These are phyloP conservation scores for Crossaster papposus DNA, from an alignment of 53 echinoderm and acorn worm genomes.

Conservation along the genomic window DNA sequence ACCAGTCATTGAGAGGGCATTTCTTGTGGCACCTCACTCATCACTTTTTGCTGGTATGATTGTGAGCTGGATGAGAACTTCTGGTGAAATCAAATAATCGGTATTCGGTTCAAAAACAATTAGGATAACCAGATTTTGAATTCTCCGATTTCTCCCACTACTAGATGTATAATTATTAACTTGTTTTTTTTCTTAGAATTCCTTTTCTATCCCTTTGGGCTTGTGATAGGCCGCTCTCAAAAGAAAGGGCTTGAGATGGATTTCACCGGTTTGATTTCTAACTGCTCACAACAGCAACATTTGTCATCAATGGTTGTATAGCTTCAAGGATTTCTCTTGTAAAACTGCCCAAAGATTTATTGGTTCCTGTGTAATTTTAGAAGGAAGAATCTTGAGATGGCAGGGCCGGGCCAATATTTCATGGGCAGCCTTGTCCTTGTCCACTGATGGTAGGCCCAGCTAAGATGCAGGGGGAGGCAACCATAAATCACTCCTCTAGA, in stretches of 20 bases:
- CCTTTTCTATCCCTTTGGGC: too few relatives aligned
- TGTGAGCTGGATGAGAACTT: too few relatives aligned
- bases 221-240: too few relatives aligned
- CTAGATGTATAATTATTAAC: too few relatives aligned
- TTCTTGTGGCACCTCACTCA: too few relatives aligned
- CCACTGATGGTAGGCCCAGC: constrained; percentile 1
- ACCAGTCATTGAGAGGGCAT: too few relatives aligned
- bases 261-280: not conserved
- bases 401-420: not conserved
- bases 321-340: not conserved
- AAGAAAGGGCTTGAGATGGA: not conserved
- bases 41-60: too few relatives aligned
- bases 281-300: not conserved
- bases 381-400: not conserved
- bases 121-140: too few relatives aligned
- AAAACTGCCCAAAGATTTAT: not conserved
- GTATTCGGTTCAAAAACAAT: too few relatives aligned
- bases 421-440: constrained; percentile 32
- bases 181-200: too few relatives aligned
- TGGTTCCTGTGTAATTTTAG: constrained; percentile 2
- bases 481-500: constrained; percentile 27
- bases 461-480: not conserved
- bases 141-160: too few relatives aligned
- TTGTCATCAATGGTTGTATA: not conserved
- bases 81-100: too few relatives aligned